Base-by-base conservation (phyloP, 1,140 invertebrate species). In the Bombus waltoni region DNA sequence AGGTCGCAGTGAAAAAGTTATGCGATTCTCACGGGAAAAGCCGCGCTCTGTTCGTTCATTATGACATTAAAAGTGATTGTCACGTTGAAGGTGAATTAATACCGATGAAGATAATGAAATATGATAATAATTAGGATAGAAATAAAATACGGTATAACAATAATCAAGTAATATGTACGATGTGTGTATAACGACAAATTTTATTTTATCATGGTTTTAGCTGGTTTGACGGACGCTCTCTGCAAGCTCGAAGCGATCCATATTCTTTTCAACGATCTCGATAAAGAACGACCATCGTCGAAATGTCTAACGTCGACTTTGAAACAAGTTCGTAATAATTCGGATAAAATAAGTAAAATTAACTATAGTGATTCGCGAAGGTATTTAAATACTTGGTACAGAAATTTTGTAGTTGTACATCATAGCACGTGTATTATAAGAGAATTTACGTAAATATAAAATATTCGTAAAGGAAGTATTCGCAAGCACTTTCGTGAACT, bases 41-140 rank as follows among this genome's bases (percentile, higher is more conserved):
- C 13, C 91, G 87, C 72, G 92, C 87, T 13, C 68, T 82, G 42
- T 93, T 89, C 87, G 44, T 88, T 44, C 79, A 86, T 25, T 92
- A 88, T 44, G 92, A 92, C 76, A 72, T 90, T 15, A 88, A 74
- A 15, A 88, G 80, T 65, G 72, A 77, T 15, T 62, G 82, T 18
- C 87, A 91, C 65, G 88, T 91, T 72, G 89, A 94, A 88, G 86
- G 93, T 93, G 84, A 77, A 62, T 70, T 59, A 32, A 73, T 32
- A 80, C 3, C 13, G 13, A 18, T 6, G 15, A 15, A n/a, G 3
- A 53, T 2, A 22, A 66, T 18, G 8, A 9, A 18, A 8, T 35
- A 35, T 66, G 2, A 66, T 53, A 32, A 5, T 66, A 66, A 15
- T 47, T 47, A 15, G 0, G 15, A 47, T 5, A 40, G 38, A 40